These are phyloP conservation scores for Cyanoderma ruficeps DNA, from an alignment of 2,113 vertebrate genomes.

Conservation along the genomic window DNA sequence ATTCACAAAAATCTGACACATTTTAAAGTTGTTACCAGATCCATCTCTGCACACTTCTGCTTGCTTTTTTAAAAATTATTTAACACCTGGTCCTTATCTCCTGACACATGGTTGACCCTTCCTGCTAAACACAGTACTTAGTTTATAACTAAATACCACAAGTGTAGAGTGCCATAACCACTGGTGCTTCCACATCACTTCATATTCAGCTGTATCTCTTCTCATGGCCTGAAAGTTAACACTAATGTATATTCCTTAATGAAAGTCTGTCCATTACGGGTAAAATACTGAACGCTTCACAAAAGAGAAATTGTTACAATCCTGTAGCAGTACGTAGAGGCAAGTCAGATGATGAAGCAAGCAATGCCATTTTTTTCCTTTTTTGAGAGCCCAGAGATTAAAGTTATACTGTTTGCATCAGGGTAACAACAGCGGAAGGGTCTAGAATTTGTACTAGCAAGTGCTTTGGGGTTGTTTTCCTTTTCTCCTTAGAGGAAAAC, in stretches of 20 bases:
- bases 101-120: background rate
- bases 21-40: background rate
- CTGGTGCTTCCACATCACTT: background rate
- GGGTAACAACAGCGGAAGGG: background rate
- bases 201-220: background rate
- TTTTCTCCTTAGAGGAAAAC: background rate
- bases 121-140: background rate
- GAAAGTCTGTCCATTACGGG: background rate
- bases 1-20: background rate
- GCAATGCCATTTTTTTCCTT: background rate
- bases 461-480: background rate
- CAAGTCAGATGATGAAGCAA: background rate
- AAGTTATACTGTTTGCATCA: background rate
- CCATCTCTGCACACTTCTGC: background rate
- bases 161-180: background rate
- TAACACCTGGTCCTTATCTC: background rate
- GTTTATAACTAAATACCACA: background rate
- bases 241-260: rapidly evolving
- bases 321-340: background rate
- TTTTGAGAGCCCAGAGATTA: background rate
- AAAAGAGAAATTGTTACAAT: background rate
- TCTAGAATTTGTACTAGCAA: background rate
- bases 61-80: background rate
- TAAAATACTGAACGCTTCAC: background rate
- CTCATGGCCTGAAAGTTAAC: background rate